Evolutionary conservation across 2,888 invertebrate species (phyloP).

Genomic region (Zygogramma bicolorata): DNA sequence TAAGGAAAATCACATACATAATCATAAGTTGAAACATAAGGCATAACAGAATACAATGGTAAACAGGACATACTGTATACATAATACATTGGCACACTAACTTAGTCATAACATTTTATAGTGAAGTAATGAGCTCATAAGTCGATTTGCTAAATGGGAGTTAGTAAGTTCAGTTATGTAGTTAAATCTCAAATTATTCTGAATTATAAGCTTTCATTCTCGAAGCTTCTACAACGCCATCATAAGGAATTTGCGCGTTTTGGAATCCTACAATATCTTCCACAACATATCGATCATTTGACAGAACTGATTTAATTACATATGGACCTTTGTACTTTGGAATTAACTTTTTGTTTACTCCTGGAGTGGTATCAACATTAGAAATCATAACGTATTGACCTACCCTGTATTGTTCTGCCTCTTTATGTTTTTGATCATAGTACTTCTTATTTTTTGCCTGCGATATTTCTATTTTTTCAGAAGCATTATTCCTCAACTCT

Average conservation of each 20-base stretch:
- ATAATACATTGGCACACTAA: not conserved
- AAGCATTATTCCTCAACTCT: not conserved
- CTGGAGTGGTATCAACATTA: constrained; percentile 42
- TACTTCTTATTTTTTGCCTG: constrained; percentile 20
- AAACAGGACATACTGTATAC: not conserved
- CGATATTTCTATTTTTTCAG: not conserved
- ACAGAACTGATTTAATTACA: constrained; percentile 37
- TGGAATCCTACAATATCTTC: constrained; percentile 27
- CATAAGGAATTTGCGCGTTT: constrained; percentile 27
- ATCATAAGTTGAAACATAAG: not conserved
- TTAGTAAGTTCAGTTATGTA: not conserved
- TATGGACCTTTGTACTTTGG: constrained; percentile 48
- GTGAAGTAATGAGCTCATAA: not conserved
- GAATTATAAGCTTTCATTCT: constrained; percentile 16
- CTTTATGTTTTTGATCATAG: constrained; percentile 50
- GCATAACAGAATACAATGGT: not conserved
- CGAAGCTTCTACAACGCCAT: constrained; percentile 30
- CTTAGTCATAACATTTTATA: not conserved
- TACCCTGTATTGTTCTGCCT: constrained; percentile 31
- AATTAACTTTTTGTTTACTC: constrained; percentile 44
- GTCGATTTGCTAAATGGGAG: not conserved
- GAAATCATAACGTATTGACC: constrained; percentile 53
- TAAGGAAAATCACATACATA: not conserved
- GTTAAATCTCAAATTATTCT: not conserved
- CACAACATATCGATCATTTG: constrained; percentile 47